Conservation (phyloP, 1,140 invertebrate species). For the Drosophila ogumai region DNA sequence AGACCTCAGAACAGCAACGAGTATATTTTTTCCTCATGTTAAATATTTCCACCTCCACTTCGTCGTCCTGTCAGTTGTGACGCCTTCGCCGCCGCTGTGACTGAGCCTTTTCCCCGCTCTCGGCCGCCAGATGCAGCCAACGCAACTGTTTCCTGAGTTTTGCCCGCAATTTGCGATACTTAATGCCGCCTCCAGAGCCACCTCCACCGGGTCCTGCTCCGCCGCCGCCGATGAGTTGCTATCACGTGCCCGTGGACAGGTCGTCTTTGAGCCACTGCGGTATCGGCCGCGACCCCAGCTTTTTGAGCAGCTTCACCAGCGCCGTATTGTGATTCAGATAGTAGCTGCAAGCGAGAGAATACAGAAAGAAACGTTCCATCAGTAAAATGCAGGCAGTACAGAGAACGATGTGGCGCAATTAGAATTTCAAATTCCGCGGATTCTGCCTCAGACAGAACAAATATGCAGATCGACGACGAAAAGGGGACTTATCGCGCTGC, state of each 20-base stretch:
- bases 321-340: constrained; percentile 97
- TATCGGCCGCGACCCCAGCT: constrained; percentile 91
- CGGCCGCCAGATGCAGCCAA: constrained; percentile 60
- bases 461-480: constrained; percentile 40
- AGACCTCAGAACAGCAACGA: not conserved
- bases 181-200: constrained; percentile 50
- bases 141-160: constrained; percentile 83
- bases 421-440: constrained; percentile 47
- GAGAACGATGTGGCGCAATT: constrained; percentile 19
- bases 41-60: constrained; percentile 1
- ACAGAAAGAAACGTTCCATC: constrained; percentile 15
- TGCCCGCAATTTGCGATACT: constrained; percentile 79
- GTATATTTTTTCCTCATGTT: constrained; percentile 1
- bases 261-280: constrained; percentile 98
- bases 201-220: constrained; percentile 20
- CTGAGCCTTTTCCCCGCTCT: constrained; percentile 12
- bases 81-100: constrained; percentile 23
- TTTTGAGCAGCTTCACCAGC: constrained; percentile 95
- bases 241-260: constrained; percentile 86
- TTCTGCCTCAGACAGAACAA: constrained; percentile 13
- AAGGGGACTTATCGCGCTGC: constrained; percentile 14
- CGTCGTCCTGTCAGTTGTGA: constrained; percentile 45
- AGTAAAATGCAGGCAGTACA: constrained; percentile 16
- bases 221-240: constrained; percentile 57
- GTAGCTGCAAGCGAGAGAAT: constrained; percentile 86